These are phyloP conservation scores for Geotrupes spiniger DNA, from an alignment of 2,888 invertebrate species.

Conservation along the genomic window DNA sequence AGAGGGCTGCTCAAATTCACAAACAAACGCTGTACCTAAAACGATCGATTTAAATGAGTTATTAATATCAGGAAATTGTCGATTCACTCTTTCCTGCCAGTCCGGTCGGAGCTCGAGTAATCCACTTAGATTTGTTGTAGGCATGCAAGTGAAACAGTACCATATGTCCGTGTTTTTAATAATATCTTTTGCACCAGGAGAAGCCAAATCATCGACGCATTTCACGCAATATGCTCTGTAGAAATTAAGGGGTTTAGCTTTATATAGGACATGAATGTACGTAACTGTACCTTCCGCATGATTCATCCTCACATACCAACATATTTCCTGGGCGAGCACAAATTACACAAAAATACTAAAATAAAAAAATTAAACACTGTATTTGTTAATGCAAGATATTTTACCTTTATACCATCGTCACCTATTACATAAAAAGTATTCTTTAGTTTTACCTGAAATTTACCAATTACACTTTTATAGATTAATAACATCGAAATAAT, in stretches of 20 bases:
- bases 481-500: too few species aligned
- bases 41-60: background rate
- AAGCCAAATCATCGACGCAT: conserved; percentile 43
- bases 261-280: background rate
- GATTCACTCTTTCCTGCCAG: conserved; percentile 35
- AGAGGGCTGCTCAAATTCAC: conserved; percentile 19
- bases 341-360: conserved; percentile 42
- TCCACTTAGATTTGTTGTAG: conserved; percentile 21
- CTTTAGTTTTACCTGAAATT: conserved; percentile 33
- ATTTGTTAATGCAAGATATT: conserved; percentile 15
- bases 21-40: conserved; percentile 1
- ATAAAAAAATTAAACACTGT: conserved; percentile 11
- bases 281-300: conserved; percentile 41
- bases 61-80: background rate
- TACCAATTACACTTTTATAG: background rate
- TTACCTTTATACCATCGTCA: conserved; percentile 45
- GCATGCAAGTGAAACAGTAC: conserved; percentile 45
- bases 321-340: conserved; percentile 41
- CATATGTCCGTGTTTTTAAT: conserved; percentile 41
- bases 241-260: conserved; percentile 1
- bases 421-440: conserved; percentile 42
- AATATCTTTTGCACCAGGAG: conserved; percentile 34
- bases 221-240: conserved; percentile 44
- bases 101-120: conserved; percentile 34
- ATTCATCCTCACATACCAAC: conserved; percentile 41